These are phyloP conservation scores for Heterotilapia buettikoferi DNA, from an alignment of 2,113 vertebrate genomes.

Conservation along the genomic window DNA sequence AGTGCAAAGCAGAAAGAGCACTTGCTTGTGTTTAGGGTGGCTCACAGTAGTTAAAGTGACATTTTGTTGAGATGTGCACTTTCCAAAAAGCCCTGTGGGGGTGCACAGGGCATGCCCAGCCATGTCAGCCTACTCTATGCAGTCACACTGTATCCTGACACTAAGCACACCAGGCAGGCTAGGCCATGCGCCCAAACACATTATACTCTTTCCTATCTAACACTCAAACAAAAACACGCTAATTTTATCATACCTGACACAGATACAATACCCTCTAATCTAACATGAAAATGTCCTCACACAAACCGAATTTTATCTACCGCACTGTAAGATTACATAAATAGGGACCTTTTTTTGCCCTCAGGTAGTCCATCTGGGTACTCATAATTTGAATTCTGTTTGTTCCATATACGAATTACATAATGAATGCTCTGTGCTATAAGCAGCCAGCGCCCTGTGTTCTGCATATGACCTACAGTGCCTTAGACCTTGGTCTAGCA, in stretches of 20 bases:
- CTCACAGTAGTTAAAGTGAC: slow-evolving; percentile 47
- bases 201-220: slow-evolving; percentile 43
- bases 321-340: neutral
- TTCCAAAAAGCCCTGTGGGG: slow-evolving; percentile 51
- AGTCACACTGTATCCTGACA: slow-evolving; percentile 39
- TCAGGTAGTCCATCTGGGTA: neutral
- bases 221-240: slow-evolving; percentile 20
- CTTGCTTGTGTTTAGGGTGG: slow-evolving; percentile 25
- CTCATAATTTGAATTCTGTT: neutral
- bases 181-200: slow-evolving; percentile 47
- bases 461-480: neutral
- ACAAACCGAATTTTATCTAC: neutral
- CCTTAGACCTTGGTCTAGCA: neutral
- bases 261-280: neutral
- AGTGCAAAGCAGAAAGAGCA: neutral
- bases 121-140: slow-evolving; percentile 22
- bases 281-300: neutral
- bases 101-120: slow-evolving; percentile 42
- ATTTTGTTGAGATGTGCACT: slow-evolving; percentile 66
- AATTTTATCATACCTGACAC: slow-evolving; percentile 20
- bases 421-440: neutral
- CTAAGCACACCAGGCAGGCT: slow-evolving; percentile 51
- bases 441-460: neutral
- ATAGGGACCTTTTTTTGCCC: neutral
- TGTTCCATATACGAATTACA: neutral